These are phyloP conservation scores for Phlogophora meticulosa DNA, from an alignment of 2,888 invertebrate genomes.

Conservation along the genomic window DNA sequence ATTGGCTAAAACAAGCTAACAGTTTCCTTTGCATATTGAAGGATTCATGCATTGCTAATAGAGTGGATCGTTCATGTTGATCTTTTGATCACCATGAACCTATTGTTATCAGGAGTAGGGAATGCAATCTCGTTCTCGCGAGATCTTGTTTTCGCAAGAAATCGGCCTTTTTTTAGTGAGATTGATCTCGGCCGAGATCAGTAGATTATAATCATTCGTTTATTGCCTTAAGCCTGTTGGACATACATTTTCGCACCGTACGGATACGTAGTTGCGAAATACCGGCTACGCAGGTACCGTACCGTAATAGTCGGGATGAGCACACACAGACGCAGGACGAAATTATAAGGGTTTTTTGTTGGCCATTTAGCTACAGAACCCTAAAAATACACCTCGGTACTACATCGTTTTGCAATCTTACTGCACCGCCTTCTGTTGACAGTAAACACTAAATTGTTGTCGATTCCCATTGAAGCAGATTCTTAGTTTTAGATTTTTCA, in stretches of 20 bases:
- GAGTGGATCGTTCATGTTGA: slow-evolving; percentile 10
- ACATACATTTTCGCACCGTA: neutral
- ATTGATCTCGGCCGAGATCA: no score
- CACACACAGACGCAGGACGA: no score
- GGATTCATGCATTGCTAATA: slow-evolving; percentile 13
- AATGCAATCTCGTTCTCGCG: no score
- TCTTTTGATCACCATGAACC: neutral
- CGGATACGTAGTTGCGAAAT: neutral
- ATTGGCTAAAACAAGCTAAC: slow-evolving; percentile 45
- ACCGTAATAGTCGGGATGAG: no score
- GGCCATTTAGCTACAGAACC: no score
- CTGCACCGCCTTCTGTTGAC: neutral
- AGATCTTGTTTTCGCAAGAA: no score
- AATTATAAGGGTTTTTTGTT: no score
- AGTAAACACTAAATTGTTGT: slow-evolving; percentile 14
- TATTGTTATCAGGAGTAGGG: neutral
- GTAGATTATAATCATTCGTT: neutral
- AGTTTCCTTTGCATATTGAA: slow-evolving; percentile 30
- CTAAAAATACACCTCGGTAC: neutral
- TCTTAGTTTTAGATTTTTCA: slow-evolving; percentile 27
- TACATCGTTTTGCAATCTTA: neutral
- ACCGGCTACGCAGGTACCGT: no score
- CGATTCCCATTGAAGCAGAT: slow-evolving; percentile 1
- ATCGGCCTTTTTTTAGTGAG: no score
- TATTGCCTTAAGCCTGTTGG: neutral